Evolutionary conservation across 92 coral and sea anemone genomes (phyloP).

Genomic region (Epizoanthus scotinus): DNA sequence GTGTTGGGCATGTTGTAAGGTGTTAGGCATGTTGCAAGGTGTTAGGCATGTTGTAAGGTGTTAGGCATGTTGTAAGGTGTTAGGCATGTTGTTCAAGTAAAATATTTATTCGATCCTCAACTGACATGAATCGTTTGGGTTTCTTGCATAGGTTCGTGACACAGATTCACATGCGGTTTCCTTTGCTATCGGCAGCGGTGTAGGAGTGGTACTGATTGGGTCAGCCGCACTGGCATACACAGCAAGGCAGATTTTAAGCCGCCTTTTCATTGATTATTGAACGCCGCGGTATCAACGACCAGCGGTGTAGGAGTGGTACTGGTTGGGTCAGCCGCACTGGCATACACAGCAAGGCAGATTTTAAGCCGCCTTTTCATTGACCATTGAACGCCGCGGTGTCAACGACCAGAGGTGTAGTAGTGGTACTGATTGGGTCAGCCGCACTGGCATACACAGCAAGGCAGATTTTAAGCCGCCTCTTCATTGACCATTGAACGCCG

Average conservation of each 20-base stretch:
- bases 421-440: conserved; percentile 72
- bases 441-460: conserved; percentile 56
- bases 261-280: not conserved
- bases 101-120: too few relatives aligned
- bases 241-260: conserved; percentile 53
- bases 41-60: too few relatives aligned
- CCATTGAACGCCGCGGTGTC: not conserved
- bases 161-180: conserved; percentile 41
- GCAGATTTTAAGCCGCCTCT: conserved; percentile 41
- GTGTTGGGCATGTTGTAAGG: too few relatives aligned
- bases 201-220: conserved; percentile 73
- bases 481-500: not conserved
- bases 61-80: too few relatives aligned
- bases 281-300: not conserved
- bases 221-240: conserved; percentile 60
- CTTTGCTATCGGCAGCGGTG: conserved; percentile 81
- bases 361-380: not conserved
- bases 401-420: conserved; percentile 36
- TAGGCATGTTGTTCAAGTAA: too few relatives aligned
- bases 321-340: conserved; percentile 69
- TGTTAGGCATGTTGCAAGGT: too few relatives aligned
- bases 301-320: conserved; percentile 53
- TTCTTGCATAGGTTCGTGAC: conserved; percentile 19
- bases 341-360: conserved; percentile 62
- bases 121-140: not conserved